Evolutionary conservation across 2,113 vertebrate species (phyloP).

Genomic region (Microcebus murinus): DNA sequence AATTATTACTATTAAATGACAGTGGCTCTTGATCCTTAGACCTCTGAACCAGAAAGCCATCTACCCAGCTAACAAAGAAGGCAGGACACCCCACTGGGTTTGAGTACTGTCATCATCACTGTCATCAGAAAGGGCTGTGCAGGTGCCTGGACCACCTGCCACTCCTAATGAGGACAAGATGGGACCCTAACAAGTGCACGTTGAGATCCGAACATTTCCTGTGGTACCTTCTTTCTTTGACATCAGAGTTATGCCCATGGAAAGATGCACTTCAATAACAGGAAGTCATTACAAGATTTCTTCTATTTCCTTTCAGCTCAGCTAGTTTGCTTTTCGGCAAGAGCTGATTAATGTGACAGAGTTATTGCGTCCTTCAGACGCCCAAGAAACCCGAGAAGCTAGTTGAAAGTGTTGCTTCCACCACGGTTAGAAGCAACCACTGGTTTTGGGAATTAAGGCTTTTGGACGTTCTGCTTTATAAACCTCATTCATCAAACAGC

Average conservation of each 20-base stretch:
- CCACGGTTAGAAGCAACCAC: background rate
- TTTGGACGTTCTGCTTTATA: slow-evolving; percentile 41
- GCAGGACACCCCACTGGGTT: background rate
- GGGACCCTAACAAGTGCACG: background rate
- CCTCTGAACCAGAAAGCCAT: background rate
- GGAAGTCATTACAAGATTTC: background rate
- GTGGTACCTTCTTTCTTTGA: background rate
- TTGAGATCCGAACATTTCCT: background rate
- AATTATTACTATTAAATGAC: background rate
- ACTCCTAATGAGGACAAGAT: background rate
- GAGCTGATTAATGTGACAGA: background rate
- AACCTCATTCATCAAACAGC: slow-evolving; percentile 64
- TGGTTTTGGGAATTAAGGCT: slow-evolving; percentile 10
- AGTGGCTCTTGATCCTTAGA: background rate
- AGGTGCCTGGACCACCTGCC: background rate
- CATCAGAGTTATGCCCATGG: background rate
- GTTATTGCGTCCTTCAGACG: background rate
- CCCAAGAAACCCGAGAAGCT: background rate
- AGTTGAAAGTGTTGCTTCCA: background rate
- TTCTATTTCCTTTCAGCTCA: slow-evolving; percentile 34
- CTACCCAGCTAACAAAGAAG: background rate
- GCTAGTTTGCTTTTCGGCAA: slow-evolving; percentile 2
- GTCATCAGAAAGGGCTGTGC: background rate
- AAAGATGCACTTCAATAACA: slow-evolving; percentile 34
- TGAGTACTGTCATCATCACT: background rate